Conservation (phyloP, 2,888 invertebrate genomes). For the Caenorhabditis panamensis region DNA sequence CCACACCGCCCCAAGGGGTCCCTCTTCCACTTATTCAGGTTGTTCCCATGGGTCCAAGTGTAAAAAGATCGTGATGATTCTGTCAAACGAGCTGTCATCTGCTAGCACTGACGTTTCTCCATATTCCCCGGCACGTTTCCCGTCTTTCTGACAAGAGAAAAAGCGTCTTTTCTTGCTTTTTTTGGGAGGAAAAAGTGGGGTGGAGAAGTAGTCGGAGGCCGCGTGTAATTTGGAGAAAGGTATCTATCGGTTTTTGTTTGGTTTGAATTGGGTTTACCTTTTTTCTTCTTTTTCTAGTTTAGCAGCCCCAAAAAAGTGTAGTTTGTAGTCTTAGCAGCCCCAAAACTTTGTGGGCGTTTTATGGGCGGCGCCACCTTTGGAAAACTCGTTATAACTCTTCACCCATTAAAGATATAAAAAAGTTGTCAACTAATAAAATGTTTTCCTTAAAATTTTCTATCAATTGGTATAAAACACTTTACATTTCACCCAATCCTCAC, state of each 20-base stretch:
- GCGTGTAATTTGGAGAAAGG: not conserved
- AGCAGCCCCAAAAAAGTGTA: not conserved
- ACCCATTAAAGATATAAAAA: not conserved
- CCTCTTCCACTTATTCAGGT: constrained; percentile 1
- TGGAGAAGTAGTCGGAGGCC: not conserved
- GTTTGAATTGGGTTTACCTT: not conserved
- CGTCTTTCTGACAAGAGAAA: not conserved
- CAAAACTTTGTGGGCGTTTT: no score
- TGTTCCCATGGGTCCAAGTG: constrained; percentile 22
- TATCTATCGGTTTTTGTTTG: not conserved
- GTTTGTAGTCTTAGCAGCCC: not conserved
- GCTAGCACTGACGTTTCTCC: not conserved
- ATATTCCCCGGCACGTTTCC: not conserved
- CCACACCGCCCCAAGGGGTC: not conserved
- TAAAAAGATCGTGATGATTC: constrained; percentile 60
- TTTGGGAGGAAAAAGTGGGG: not conserved
- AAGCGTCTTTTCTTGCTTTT: not conserved
- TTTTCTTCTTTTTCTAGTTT: not conserved
- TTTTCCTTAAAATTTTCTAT: not conserved
- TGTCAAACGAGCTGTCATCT: constrained; percentile 62
- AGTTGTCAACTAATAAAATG: not conserved
- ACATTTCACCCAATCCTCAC: not conserved
- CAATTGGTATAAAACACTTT: not conserved
- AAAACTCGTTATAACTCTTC: not conserved
- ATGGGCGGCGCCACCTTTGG: not conserved